phyloP scores from a whole-genome alignment of 2,797 vertebrate species.

The Enteromius treurensis region DNA sequence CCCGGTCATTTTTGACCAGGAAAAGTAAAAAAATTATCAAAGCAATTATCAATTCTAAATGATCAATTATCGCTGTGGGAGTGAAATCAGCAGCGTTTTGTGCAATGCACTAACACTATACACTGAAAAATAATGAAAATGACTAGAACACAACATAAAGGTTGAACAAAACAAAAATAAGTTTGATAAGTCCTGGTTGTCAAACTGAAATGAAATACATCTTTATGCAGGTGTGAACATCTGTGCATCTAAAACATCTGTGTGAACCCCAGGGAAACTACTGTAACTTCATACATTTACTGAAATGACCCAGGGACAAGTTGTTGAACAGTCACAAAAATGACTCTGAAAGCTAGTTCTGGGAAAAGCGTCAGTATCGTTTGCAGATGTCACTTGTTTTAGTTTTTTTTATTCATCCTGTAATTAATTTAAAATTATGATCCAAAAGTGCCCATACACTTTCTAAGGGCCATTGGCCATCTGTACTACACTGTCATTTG shows the following conservation, averaged over 20 bases:
- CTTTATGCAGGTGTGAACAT: neutral
- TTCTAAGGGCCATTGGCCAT: neutral
- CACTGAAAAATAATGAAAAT: neutral
- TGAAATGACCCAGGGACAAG: neutral
- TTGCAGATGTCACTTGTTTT: neutral
- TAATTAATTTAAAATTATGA: neutral
- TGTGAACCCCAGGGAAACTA: neutral
- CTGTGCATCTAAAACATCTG: neutral
- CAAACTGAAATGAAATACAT: neutral
- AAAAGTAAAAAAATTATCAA: no score
- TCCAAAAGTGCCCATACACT: neutral
- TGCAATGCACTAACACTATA: neutral
- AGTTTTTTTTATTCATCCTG: neutral
- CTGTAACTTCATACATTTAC: neutral
- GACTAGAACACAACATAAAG: neutral
- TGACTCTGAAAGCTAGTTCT: neutral
- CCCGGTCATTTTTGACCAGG: neutral
- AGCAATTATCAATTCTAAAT: no score
- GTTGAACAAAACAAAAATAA: neutral
- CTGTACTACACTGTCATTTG: neutral
- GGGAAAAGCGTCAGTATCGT: neutral
- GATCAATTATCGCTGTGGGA: neutral
- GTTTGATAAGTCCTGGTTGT: neutral
- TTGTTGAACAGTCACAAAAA: neutral
- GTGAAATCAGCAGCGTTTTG: no score